Percentiles rank a stretch among this genome's conserved stretches.
These are phyloP conservation scores for Galerucella calmariensis DNA, from an alignment of 2,888 invertebrate species.

Conservation along the genomic window DNA sequence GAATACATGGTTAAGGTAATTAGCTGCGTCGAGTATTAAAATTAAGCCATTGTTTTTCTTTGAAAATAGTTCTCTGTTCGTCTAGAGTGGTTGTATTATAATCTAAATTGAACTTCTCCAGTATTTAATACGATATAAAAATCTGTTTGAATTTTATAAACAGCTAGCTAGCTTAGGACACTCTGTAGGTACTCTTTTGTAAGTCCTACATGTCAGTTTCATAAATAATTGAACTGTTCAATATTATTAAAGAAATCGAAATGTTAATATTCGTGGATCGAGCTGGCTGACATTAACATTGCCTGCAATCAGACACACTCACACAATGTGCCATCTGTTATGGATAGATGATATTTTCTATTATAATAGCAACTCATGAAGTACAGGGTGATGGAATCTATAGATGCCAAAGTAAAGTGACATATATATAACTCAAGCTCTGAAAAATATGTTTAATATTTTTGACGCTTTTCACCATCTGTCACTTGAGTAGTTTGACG, in stretches of 20 bases:
- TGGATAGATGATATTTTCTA: neutral
- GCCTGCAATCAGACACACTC: neutral
- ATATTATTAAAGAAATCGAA: too few species aligned
- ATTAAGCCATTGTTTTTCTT: neutral
- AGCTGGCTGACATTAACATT: constrained; percentile 3
- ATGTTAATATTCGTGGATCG: neutral
- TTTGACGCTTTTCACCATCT: too few species aligned
- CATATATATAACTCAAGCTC: too few species aligned
- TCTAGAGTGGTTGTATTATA: neutral
- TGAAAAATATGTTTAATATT: too few species aligned
- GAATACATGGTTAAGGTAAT: neutral
- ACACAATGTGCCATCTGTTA: neutral
- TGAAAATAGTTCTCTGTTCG: neutral
- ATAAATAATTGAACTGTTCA: too few species aligned
- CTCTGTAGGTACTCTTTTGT: too few species aligned
- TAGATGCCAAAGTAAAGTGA: too few species aligned
- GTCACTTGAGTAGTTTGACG: too few species aligned
- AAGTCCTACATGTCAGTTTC: too few species aligned
- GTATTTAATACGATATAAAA: neutral
- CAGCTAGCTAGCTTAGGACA: too few species aligned
- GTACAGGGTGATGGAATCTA: too few species aligned
- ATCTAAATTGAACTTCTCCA: neutral
- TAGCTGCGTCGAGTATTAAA: neutral
- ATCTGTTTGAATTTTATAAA: too few species aligned
- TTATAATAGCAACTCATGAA: neutral